Evolutionary conservation across 2,888 invertebrate genomes (phyloP).

Genomic region (Nowickia ferox): DNA sequence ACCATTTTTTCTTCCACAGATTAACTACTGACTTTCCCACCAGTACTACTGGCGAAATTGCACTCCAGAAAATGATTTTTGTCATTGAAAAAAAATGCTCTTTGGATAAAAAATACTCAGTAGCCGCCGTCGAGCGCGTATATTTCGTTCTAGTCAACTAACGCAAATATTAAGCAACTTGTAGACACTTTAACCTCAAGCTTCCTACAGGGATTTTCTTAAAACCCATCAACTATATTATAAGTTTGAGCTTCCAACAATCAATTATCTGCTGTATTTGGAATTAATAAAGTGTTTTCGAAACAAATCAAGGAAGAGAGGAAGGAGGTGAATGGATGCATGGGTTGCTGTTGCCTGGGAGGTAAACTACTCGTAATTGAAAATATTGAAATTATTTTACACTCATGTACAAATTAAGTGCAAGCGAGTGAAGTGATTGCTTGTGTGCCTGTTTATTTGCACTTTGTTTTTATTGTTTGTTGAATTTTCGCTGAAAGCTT

Average conservation of each 20-base stretch:
- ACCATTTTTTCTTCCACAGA: too few species aligned
- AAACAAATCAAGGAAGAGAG: not conserved
- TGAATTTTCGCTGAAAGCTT: constrained; percentile 37
- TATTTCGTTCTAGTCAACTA: too few species aligned
- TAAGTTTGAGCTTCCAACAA: constrained; percentile 16
- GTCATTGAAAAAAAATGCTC: too few species aligned
- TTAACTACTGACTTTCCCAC: too few species aligned
- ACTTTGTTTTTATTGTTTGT: constrained; percentile 1
- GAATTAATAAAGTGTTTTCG: constrained; percentile 27
- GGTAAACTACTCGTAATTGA: constrained; percentile 10
- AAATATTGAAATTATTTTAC: constrained; percentile 31
- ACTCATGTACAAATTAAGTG: constrained; percentile 8
- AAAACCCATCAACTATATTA: not conserved
- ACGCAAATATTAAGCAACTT: not conserved
- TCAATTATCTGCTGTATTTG: constrained; percentile 49
- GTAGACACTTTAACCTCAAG: not conserved
- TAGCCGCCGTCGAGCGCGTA: too few species aligned
- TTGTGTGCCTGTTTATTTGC: constrained; percentile 20
- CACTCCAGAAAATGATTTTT: too few species aligned
- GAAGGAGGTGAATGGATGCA: not conserved
- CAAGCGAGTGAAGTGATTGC: not conserved
- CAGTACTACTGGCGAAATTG: too few species aligned
- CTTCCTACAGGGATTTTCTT: not conserved
- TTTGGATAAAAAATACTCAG: too few species aligned
- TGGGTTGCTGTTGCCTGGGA: not conserved